phyloP scores from a whole-genome alignment of 1,140 invertebrate species.

The Drosophila rhopaloa region DNA sequence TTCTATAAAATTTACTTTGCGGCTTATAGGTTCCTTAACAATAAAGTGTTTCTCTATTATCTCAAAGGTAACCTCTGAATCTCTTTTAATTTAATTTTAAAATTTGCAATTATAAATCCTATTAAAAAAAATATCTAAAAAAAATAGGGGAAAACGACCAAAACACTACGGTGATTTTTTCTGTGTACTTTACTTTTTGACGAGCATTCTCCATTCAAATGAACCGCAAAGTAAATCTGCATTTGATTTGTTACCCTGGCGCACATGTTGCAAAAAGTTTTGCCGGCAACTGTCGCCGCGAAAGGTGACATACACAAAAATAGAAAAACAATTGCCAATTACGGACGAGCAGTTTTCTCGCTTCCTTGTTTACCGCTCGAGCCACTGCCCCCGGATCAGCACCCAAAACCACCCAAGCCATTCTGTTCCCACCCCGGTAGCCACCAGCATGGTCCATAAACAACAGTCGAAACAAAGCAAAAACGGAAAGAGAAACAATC shows the following conservation, averaged over 20 bases:
- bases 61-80: too few relatives aligned
- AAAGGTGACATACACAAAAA: constrained; percentile 61
- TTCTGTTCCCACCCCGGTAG: constrained; percentile 38
- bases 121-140: not conserved
- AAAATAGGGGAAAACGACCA: too few relatives aligned
- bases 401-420: constrained; percentile 10
- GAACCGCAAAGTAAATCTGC: constrained; percentile 56
- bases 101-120: too few relatives aligned
- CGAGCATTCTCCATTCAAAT: constrained; percentile 60
- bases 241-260: constrained; percentile 58
- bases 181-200: constrained; percentile 17
- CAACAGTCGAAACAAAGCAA: constrained; percentile 47
- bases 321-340: constrained; percentile 82
- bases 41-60: too few relatives aligned
- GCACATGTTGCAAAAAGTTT: constrained; percentile 74
- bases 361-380: constrained; percentile 47
- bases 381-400: constrained; percentile 22
- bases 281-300: constrained; percentile 46
- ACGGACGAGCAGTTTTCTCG: constrained; percentile 49
- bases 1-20: too few relatives aligned
- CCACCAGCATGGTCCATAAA: constrained; percentile 64
- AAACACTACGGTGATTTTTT: not conserved
- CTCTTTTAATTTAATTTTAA: too few relatives aligned
- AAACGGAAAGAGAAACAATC: constrained; percentile 35
- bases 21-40: too few relatives aligned